Base-by-base conservation (phyloP, 64 coral and sea anemone species). In the Trachythela sp. region DNA sequence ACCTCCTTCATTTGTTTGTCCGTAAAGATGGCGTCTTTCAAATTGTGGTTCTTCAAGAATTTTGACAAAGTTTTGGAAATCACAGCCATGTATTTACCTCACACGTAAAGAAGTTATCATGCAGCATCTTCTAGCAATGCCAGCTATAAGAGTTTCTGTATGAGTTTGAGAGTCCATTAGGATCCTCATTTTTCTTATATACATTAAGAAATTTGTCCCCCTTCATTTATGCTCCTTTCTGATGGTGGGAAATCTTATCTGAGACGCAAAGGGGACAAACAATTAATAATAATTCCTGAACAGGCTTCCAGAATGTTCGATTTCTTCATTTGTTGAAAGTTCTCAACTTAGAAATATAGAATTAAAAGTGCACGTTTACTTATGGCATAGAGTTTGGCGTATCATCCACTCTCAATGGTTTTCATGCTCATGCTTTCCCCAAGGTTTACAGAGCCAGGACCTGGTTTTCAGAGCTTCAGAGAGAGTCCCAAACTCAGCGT, bases 1-100 rank as follows among this genome's bases (percentile, higher is more conserved):
- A 91, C 49, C 48, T n/a, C n/a, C n/a, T 94, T 17, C 90, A 94
- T 70, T 76, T 89, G 13, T 92, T 94, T 18, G 89, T 85, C 22
- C 60, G 89, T 18, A 94, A 94, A 94, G 93, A 90, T 34, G 93
- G 93, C 17, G 85, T 83, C 39, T 94, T 94, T 11, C 93, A 94
- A 32, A 36, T 94, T 30, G 41, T 94, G 32, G n/a, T 94, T 94
- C 37, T 92, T 94, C 26, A 89, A 94, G 85, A 87, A 89, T 45
- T 92, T 94, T 90, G 93, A 94, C 33, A 89, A 88, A 9, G 27
- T 94, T 38, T n/a, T 94, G 93, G 93, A 80, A n/a, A 2, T 64
- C 34, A 48, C 45, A 45, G 36, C 67, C 93, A 59, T 32, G 24
- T 31, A 56, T 86, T 18, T 40, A 88, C 50, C 14, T 94, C 34